phyloP scores from a whole-genome alignment of 2,797 vertebrate genomes.

The Danio jaintianensis region DNA sequence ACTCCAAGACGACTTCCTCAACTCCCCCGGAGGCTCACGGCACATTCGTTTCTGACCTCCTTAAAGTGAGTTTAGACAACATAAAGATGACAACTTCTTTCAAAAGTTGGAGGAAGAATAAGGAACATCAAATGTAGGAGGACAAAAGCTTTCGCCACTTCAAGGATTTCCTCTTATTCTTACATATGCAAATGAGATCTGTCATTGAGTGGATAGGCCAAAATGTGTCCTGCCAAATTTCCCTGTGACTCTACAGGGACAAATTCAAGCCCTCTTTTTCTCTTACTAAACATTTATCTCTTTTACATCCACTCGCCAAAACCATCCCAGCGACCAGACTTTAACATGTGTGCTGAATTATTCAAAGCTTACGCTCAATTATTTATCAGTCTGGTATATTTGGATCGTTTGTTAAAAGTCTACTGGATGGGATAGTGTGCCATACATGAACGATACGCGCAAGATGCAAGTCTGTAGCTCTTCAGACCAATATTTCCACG shows the following conservation, averaged over 20 bases:
- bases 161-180: constrained; percentile 26
- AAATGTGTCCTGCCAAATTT: constrained; percentile 34
- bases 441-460: constrained; percentile 24
- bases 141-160: not conserved
- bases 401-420: constrained; percentile 63
- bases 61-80: constrained; percentile 16
- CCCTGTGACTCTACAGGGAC: constrained; percentile 37
- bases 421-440: constrained; percentile 39
- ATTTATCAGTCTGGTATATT: constrained; percentile 69
- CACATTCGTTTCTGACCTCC: constrained; percentile 24
- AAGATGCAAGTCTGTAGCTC: not conserved
- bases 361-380: constrained; percentile 64
- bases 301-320: constrained; percentile 62
- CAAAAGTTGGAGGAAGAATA: not conserved
- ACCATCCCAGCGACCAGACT: constrained; percentile 63
- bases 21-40: not conserved
- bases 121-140: not conserved
- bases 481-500: not conserved
- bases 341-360: constrained; percentile 69
- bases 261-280: constrained; percentile 44
- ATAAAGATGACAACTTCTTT: constrained; percentile 4
- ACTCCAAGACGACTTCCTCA: constrained; percentile 42
- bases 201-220: not conserved
- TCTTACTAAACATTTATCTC: constrained; percentile 63
- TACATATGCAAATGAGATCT: constrained; percentile 48